These are phyloP conservation scores for Heliconius ismenius DNA, from an alignment of 2,888 invertebrate species.

Conservation along the genomic window DNA sequence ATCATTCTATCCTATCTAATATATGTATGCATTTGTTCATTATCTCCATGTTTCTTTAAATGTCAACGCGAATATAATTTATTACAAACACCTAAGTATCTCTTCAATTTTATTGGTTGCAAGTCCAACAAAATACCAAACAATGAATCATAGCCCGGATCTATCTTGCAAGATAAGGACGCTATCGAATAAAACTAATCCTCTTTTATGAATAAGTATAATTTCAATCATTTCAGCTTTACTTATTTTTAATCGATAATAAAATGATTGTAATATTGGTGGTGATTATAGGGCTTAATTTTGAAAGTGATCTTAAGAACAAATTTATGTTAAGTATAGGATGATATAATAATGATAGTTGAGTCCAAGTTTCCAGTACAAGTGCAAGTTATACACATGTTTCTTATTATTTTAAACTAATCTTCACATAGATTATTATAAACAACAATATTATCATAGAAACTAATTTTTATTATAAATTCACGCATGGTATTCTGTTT, in stretches of 20 bases:
- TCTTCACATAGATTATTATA: too few relatives aligned
- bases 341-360: too few relatives aligned
- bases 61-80: conserved; percentile 4
- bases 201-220: background rate
- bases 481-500: too few relatives aligned
- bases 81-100: background rate
- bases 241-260: background rate
- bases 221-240: background rate
- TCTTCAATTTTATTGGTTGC: background rate
- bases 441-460: too few relatives aligned
- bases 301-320: too few relatives aligned
- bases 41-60: background rate
- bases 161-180: conserved; percentile 1
- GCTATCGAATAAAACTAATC: background rate
- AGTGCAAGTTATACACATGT: too few relatives aligned
- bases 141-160: conserved; percentile 9
- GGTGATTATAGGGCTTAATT: too few relatives aligned
- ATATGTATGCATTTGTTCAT: background rate
- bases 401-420: too few relatives aligned
- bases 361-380: too few relatives aligned
- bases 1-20: background rate
- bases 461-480: too few relatives aligned
- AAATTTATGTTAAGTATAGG: too few relatives aligned
- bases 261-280: background rate
- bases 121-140: conserved; percentile 4